Evolutionary conservation across 2,113 vertebrate species (phyloP), one percentile per base, ranked within the genome.

Genomic region (Corythoichthys intestinalis): DNA sequence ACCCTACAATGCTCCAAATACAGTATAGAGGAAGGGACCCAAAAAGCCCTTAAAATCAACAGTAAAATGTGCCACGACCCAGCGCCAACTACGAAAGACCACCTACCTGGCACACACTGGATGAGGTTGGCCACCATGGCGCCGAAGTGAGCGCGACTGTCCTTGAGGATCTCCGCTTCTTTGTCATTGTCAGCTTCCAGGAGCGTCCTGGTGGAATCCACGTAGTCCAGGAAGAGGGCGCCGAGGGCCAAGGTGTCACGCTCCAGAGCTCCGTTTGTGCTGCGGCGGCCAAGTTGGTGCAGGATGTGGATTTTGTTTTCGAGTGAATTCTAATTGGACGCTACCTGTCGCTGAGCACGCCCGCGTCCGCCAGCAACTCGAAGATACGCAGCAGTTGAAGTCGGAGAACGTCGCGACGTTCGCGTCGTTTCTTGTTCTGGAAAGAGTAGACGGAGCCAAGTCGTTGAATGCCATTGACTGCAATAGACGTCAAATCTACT

Each of bases 91-190:
- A 28, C 20, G 20, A 28, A 28, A 28, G 20, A 28, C 20, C 20
- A 60, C 1, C 20, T 86, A 93, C 97, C 96, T 93, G 96, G 96
- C 61, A 98, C 94, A 84, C 95, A 96, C 46, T 98, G 96, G 82
- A 99, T 97, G 91, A 97, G 89, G 87, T 98, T 98, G 83, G 97
- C 95, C 74, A 98, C 96, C 91, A 97, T 98, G 80, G 96, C 96
- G 68, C 97, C 98, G 85, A 98, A 98, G 89, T 99, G 97, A 63
- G 96, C 95, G 84, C 97, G 93, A 73, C 97, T 96, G 85, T 99
- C 97, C 84, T 97, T 98, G 41, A 98, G 94, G 83, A 98, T 96
- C 85, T 99, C 97, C 0, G 95, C 91, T 78, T 99, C 91, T 81
- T 92, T 92, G 81, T 92, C 97, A 75, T 96, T 98, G 92, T 99